A percentile compares a stretch with the other conserved stretches of the same genome.
phyloP scores from a whole-genome alignment of 2,113 vertebrate species.

The Rhombomys opimus region DNA sequence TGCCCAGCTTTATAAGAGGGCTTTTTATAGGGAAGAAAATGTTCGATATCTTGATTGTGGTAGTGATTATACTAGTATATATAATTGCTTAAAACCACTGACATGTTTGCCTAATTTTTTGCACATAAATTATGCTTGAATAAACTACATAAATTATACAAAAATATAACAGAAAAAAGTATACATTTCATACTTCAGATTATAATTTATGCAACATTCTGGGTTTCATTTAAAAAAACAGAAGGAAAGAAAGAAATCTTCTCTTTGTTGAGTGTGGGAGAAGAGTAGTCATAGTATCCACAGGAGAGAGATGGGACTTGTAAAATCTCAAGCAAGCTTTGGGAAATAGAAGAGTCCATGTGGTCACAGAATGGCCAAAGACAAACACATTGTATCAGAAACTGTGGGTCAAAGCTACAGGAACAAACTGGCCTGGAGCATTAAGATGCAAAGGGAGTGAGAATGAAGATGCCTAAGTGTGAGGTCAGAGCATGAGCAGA shows the following conservation, averaged over 20 bases:
- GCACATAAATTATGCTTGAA: conserved; percentile 3
- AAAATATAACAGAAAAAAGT: background rate
- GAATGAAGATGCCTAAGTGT: background rate
- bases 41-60: background rate
- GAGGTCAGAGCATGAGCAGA: background rate
- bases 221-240: background rate
- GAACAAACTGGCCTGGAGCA: background rate
- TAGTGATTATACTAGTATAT: background rate
- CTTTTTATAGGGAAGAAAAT: background rate
- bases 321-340: background rate
- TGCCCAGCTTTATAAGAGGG: background rate
- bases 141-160: conserved; percentile 11
- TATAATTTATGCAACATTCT: conserved; percentile 9
- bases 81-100: background rate
- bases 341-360: no score
- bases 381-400: background rate
- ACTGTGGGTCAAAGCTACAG: background rate
- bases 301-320: background rate
- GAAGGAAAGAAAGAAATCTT: background rate
- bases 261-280: background rate
- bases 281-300: background rate
- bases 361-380: background rate
- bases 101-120: conserved; percentile 17
- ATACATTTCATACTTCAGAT: background rate
- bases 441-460: background rate